A percentile compares a stretch with the other conserved stretches of the same genome.
Conservation (phyloP, 2,888 invertebrate species). For the Rotaria sp. region DNA sequence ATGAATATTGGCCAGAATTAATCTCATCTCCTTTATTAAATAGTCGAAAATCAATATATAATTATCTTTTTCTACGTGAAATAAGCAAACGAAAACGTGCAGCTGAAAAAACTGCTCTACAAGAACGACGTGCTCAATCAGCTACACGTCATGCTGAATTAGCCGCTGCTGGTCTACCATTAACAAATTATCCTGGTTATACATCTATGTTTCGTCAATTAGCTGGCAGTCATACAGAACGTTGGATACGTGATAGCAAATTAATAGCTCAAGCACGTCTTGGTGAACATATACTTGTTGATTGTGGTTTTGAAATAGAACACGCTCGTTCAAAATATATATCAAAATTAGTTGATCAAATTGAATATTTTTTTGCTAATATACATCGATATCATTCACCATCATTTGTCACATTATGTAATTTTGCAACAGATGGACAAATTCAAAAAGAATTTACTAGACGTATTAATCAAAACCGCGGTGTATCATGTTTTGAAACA, state of each 20-base stretch:
- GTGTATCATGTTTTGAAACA: background rate
- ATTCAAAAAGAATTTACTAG: background rate
- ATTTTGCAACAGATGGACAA: background rate
- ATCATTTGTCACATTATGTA: constrained; percentile 1
- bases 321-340: background rate
- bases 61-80: background rate
- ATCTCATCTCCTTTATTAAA: background rate
- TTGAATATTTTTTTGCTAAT: constrained; percentile 14
- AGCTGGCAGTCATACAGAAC: background rate
- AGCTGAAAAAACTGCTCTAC: background rate
- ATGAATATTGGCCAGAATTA: constrained; percentile 16
- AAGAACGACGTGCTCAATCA: background rate
- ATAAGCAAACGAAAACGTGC: background rate
- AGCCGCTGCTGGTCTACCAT: background rate
- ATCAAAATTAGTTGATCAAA: background rate
- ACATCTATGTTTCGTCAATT: background rate
- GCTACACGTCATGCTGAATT: background rate
- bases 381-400: background rate
- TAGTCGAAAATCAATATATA: constrained; percentile 1
- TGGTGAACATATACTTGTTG: background rate
- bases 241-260: background rate
- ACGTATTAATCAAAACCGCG: background rate
- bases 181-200: constrained; percentile 11
- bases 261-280: background rate
- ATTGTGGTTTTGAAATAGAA: constrained; percentile 25